Evolutionary conservation across 2,113 vertebrate species (phyloP).

Genomic region (Oreotragus oreotragus): DNA sequence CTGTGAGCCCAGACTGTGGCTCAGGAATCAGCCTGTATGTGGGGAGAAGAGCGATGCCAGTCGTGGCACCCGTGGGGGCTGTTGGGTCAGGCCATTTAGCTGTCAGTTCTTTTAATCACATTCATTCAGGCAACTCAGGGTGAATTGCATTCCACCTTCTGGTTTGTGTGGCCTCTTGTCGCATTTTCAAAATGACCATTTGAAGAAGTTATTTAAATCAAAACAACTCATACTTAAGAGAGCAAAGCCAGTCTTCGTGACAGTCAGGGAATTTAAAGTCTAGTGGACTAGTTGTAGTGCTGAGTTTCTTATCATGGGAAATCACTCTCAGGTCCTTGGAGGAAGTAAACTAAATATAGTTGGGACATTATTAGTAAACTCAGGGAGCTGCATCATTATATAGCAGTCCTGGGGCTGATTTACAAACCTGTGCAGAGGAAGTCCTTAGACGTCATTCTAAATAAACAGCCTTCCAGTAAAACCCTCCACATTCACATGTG

Average conservation of each 20-base stretch:
- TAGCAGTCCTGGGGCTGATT: accelerated
- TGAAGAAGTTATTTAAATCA: neutral
- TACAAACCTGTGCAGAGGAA: neutral
- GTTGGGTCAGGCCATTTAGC: neutral
- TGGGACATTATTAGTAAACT: too few species aligned
- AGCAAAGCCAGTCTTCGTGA: neutral
- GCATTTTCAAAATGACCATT: neutral
- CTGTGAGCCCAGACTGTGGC: neutral
- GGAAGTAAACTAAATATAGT: neutral
- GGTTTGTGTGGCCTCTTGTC: neutral
- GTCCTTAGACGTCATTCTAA: neutral
- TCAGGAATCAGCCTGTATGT: neutral
- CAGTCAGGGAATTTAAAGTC: neutral
- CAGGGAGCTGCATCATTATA: neutral
- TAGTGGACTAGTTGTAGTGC: accelerated
- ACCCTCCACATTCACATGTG: accelerated
- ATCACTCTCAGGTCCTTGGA: neutral
- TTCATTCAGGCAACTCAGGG: too few species aligned
- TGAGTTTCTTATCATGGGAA: neutral
- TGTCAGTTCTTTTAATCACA: too few species aligned
- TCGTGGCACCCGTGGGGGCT: accelerated
- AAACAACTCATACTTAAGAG: accelerated
- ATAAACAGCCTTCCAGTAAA: accelerated
- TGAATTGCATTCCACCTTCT: neutral
- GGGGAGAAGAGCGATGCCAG: accelerated